A percentile compares a stretch with the other conserved stretches of the same genome.
phyloP scores from a whole-genome alignment of 2,113 vertebrate species.

The Alouatta palliata region DNA sequence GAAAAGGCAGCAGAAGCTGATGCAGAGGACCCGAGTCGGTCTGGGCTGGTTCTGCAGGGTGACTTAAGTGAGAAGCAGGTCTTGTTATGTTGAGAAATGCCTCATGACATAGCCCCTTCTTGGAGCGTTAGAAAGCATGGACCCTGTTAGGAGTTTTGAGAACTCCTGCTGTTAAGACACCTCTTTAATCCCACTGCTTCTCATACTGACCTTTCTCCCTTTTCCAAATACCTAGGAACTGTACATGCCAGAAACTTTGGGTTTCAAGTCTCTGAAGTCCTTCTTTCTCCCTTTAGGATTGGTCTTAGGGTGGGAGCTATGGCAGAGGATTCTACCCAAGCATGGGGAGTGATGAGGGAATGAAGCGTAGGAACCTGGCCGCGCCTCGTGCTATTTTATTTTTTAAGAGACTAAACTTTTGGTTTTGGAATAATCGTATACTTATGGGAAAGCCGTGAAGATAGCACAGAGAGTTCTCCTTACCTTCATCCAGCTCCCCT shows the following conservation, averaged over 20 bases:
- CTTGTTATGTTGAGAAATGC: not conserved
- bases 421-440: not conserved
- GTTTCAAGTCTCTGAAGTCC: not conserved
- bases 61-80: not conserved
- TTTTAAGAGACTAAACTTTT: not conserved
- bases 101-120: not conserved
- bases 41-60: not conserved
- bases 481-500: not conserved
- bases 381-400: not conserved
- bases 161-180: not conserved
- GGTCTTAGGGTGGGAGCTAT: not conserved
- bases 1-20: not conserved
- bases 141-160: not conserved
- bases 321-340: not conserved
- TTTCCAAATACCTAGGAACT: not conserved
- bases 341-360: accelerated
- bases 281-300: not conserved
- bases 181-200: not conserved
- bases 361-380: too few species aligned
- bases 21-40: not conserved
- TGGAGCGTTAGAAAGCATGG: not conserved
- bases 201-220: not conserved
- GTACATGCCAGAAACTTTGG: not conserved
- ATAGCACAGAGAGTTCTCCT: not conserved
- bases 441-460: not conserved